Conservation (phyloP, 2,888 invertebrate genomes). For the Pandemis heparana region DNA sequence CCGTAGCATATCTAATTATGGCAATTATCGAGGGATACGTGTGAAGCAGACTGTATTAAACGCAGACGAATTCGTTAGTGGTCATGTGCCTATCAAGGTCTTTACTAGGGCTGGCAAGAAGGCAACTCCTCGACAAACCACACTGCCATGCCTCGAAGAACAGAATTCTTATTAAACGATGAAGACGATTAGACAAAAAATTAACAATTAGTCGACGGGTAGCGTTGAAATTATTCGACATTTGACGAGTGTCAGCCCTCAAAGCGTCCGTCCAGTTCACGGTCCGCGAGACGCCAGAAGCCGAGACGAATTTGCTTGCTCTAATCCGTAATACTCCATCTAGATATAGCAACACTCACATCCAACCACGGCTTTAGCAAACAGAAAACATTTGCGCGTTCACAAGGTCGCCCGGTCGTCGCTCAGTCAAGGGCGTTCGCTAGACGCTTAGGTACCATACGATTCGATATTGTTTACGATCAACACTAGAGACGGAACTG, state of each 20-base stretch:
- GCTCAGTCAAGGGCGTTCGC: conserved; percentile 82
- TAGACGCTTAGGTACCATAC: conserved; percentile 69
- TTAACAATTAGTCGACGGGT: not conserved
- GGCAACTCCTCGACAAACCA: not conserved
- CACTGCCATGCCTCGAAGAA: not conserved
- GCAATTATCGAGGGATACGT: conserved; percentile 54
- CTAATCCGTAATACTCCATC: conserved; percentile 60
- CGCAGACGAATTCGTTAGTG: conserved; percentile 39
- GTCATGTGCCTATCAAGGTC: conserved; percentile 39
- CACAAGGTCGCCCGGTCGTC: conserved; percentile 82
- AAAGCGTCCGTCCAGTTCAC: conserved; percentile 31
- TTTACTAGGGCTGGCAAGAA: conserved; percentile 27
- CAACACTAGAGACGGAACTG: conserved; percentile 19
- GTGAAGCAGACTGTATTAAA: conserved; percentile 39
- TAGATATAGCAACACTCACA: conserved; percentile 23
- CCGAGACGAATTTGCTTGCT: conserved; percentile 50
- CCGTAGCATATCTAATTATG: conserved; percentile 66
- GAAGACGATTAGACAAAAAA: not conserved
- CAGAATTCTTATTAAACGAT: not conserved
- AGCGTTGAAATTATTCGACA: not conserved
- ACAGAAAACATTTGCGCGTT: conserved; percentile 75
- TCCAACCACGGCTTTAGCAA: conserved; percentile 55
- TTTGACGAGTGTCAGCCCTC: conserved; percentile 29
- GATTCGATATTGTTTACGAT: conserved; percentile 46
- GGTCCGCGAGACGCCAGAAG: conserved; percentile 36